These are phyloP conservation scores for Iguana delicatissima DNA, from an alignment of 2,797 vertebrate genomes.

Conservation along the genomic window DNA sequence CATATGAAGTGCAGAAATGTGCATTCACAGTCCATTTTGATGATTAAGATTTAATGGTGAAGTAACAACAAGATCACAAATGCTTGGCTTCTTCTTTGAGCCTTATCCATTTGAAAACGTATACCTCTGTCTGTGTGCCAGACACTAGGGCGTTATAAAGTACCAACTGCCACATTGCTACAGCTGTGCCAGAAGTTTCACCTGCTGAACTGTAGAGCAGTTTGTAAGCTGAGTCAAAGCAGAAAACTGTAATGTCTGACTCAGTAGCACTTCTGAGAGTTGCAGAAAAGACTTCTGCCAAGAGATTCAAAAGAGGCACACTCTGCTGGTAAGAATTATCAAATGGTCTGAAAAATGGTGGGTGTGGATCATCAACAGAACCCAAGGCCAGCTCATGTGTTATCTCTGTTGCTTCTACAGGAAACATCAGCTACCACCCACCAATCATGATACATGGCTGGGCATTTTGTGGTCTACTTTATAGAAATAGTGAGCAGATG, in stretches of 20 bases:
- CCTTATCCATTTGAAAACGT: neutral
- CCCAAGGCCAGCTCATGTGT: neutral
- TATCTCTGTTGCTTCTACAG: neutral
- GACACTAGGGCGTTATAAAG: neutral
- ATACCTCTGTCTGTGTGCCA: neutral
- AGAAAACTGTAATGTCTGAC: neutral
- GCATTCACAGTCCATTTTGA: neutral
- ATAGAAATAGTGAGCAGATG: too few species aligned
- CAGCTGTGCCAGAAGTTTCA: neutral
- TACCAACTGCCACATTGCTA: neutral
- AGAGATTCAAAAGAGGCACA: neutral
- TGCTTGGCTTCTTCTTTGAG: conserved; percentile 12
- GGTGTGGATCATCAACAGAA: neutral
- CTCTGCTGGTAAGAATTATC: neutral
- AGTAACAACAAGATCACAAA: neutral
- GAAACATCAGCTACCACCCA: neutral
- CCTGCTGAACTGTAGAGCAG: neutral
- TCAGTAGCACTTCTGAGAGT: neutral
- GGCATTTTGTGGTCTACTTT: too few species aligned
- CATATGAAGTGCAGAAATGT: neutral
- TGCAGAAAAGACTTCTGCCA: neutral
- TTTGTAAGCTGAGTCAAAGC: neutral
- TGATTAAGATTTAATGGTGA: neutral
- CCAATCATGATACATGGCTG: neutral
- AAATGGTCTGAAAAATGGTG: neutral